phyloP scores from a whole-genome alignment of 2,797 vertebrate species.

The Cynopterus sphinx region DNA sequence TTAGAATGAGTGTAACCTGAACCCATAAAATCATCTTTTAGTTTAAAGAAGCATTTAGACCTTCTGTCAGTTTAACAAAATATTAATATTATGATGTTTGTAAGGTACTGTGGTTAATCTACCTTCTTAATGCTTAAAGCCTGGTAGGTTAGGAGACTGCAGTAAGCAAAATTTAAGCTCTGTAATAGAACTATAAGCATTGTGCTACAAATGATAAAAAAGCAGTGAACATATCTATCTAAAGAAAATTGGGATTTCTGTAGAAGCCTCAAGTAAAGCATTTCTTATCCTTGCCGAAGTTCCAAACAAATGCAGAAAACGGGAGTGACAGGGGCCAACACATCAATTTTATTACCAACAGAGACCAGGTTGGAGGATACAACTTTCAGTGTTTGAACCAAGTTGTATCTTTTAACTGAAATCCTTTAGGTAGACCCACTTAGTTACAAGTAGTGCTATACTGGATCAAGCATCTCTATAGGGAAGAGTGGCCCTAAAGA shows the following conservation, averaged over 20 bases:
- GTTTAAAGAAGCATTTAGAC: not conserved
- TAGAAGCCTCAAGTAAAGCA: not conserved
- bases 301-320: conserved; percentile 21
- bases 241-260: not conserved
- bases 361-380: not conserved
- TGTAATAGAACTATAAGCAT: not conserved
- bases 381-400: not conserved
- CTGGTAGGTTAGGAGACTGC: not conserved
- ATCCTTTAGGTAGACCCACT: not conserved
- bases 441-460: not conserved
- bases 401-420: conserved; percentile 6
- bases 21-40: not conserved
- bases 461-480: not conserved
- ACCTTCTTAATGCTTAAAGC: not conserved
- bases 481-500: not conserved
- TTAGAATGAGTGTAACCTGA: not conserved
- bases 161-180: not conserved
- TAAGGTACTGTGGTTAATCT: not conserved
- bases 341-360: not conserved
- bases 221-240: not conserved
- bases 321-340: not conserved
- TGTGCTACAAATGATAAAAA: not conserved
- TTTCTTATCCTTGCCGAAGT: not conserved
- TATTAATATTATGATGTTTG: not conserved
- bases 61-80: not conserved